phyloP scores from a whole-genome alignment of 2,113 vertebrate genomes.

The Oncorhynchus mykiss region DNA sequence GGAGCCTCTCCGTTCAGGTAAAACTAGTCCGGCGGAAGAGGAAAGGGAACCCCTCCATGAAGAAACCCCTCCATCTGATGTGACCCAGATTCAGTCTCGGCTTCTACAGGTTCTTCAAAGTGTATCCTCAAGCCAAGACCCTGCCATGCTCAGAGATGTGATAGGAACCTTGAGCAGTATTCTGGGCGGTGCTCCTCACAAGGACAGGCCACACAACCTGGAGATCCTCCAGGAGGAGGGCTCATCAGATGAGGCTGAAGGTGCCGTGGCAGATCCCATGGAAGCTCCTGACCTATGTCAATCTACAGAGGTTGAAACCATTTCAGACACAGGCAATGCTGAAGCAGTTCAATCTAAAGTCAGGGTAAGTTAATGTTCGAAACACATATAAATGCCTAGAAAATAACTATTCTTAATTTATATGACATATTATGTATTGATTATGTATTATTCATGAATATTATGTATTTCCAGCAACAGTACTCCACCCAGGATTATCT shows the following conservation, averaged over 20 bases:
- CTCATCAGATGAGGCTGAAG: constrained; percentile 42
- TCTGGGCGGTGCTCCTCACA: constrained; percentile 27
- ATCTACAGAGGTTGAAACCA: not conserved
- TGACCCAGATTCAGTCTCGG: constrained; percentile 60
- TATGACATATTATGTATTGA: constrained; percentile 3
- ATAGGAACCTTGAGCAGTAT: constrained; percentile 56
- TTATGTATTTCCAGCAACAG: constrained; percentile 25
- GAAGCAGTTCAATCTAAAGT: constrained; percentile 35
- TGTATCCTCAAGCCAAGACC: constrained; percentile 63
- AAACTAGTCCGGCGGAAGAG: constrained; percentile 15
- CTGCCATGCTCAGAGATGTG: constrained; percentile 69
- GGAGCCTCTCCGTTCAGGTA: constrained; percentile 26
- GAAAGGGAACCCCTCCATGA: constrained; percentile 31
- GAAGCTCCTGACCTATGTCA: not conserved
- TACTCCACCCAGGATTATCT: constrained; percentile 78
- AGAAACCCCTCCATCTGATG: constrained; percentile 28
- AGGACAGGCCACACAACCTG: constrained; percentile 31
- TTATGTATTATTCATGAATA: not conserved
- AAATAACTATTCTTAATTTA: not conserved
- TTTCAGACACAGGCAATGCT: constrained; percentile 17
- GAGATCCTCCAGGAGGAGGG: constrained; percentile 58
- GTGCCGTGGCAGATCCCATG: constrained; percentile 8
- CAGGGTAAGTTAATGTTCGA: constrained; percentile 40
- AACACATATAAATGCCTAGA: not conserved
- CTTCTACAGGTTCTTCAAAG: constrained; percentile 69